phyloP scores from a whole-genome alignment of 2,888 invertebrate genomes.

The Strigamia maritima region DNA sequence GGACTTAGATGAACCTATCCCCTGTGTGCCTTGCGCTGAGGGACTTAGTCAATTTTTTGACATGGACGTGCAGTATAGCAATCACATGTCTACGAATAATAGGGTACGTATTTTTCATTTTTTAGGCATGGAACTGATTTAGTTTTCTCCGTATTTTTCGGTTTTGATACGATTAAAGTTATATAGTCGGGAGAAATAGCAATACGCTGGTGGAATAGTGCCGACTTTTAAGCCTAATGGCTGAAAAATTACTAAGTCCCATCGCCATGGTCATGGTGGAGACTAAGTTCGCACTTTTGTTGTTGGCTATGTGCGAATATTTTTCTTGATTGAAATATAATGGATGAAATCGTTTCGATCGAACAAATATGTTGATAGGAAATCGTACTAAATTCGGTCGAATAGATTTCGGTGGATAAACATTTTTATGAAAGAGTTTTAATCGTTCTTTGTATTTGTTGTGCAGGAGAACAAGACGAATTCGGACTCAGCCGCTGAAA shows the following conservation, averaged over 20 bases:
- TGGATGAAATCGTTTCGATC: neutral
- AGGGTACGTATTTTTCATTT: conserved; percentile 28
- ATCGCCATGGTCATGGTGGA: conserved; percentile 37
- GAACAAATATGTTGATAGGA: neutral
- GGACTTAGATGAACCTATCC: conserved; percentile 39
- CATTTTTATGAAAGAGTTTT: neutral
- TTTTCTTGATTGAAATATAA: neutral
- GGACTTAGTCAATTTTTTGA: conserved; percentile 38
- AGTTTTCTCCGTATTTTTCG: neutral
- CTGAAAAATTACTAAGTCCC: conserved; percentile 38
- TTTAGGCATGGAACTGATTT: neutral
- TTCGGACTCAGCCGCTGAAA: conserved; percentile 2
- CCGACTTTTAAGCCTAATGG: conserved; percentile 33
- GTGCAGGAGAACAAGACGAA: conserved; percentile 24
- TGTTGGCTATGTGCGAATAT: neutral
- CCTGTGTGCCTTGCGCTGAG: conserved; percentile 36
- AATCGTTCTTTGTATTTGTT: conserved; percentile 19
- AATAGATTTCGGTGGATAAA: neutral
- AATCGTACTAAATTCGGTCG: neutral
- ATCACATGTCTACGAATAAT: conserved; percentile 16
- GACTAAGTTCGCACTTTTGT: conserved; percentile 36
- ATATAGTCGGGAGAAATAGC: neutral
- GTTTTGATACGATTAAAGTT: neutral
- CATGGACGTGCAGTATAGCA: conserved; percentile 33
- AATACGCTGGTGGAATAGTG: neutral